Base-by-base conservation (phyloP, 2,888 invertebrate genomes). In the Drosophila koepferae region DNA sequence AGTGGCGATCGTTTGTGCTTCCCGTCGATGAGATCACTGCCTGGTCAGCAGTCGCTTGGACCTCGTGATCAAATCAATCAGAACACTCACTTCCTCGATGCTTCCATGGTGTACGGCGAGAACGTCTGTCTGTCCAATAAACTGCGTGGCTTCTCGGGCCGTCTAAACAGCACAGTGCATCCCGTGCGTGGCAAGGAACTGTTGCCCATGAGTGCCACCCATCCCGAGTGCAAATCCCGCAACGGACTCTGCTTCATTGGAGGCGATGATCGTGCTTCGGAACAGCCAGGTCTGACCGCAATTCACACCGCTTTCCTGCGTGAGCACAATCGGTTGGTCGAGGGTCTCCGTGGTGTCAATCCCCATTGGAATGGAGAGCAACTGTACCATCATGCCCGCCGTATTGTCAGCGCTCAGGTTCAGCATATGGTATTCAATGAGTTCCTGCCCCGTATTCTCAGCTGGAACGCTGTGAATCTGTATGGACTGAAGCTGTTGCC, bases 51-150 rank as follows among this genome's bases (percentile, higher is more conserved):
- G 84, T 95, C 96, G 62, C 94, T 99, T 51, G 96, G 98, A 12
- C 97, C 98, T 0, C 95, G 99, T 68, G 98, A 98, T 86, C 98
- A 98, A 94, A 96, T 98, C 18, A 99, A 99, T 92, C 97, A 98
- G 91, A 98, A 98, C 91, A 97, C 98, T 0, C 97, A 97, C 0
- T 99, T 96, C 93, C 94, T 99, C 62, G 98, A 98, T 90, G 96
- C 94, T 0, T 98, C 98, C 0, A 96, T 96, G 75, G 94, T 99
- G 31, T 99, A 99, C 90, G 99, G 99, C 0, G 98, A 98, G 90
- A 97, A 98, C 87, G 94, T 95, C 2, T 98, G 98, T 91, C 95
- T 97, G 40, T 95, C 96, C 0, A 95, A 95, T 46, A 95, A 96
- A 62, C 94, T 99, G 34, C 95, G 98, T 54, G 96, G 97, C 0